Conservation (phyloP, 2,797 vertebrate genomes). For the Ciconia nigra region DNA sequence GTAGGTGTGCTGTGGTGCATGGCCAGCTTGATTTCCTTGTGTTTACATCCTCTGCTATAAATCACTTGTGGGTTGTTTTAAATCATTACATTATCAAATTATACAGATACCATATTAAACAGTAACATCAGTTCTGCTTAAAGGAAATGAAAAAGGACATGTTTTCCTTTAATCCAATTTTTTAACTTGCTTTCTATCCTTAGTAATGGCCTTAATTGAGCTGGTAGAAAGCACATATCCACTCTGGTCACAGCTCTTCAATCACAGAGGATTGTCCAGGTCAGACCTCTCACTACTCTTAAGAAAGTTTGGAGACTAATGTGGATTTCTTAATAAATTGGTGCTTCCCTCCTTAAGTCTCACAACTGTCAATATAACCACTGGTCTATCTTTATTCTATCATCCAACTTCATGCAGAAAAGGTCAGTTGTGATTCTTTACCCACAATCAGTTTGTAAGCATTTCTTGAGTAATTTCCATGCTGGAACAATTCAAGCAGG, state of each 20-base stretch:
- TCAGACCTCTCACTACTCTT: background rate
- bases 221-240: background rate
- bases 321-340: background rate
- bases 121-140: background rate
- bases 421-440: background rate
- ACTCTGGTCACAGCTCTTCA: background rate
- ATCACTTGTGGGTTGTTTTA: background rate
- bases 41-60: background rate
- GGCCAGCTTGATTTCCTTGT: background rate
- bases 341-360: background rate
- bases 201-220: background rate
- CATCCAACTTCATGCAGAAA: background rate
- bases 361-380: background rate
- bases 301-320: background rate
- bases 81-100: background rate
- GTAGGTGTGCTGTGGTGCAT: background rate
- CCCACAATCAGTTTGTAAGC: background rate
- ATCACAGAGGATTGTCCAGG: background rate
- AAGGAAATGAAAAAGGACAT: background rate
- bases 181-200: background rate
- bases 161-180: slow-evolving; percentile 19
- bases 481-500: background rate
- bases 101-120: background rate
- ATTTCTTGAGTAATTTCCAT: background rate
- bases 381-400: background rate